These are phyloP conservation scores for Cephalopachus bancanus DNA, from an alignment of 2,797 vertebrate species.

Conservation along the genomic window DNA sequence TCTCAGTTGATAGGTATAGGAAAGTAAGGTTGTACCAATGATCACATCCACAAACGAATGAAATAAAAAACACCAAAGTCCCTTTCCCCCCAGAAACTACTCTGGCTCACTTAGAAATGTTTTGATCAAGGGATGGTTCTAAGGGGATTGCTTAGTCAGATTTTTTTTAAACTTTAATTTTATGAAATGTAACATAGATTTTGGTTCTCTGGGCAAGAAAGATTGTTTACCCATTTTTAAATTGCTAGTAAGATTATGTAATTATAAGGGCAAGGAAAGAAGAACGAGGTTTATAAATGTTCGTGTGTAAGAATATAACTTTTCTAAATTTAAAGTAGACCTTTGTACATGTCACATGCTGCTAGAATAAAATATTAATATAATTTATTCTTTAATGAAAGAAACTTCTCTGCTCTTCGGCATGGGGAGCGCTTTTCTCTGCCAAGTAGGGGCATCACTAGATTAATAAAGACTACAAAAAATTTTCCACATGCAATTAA, in stretches of 20 bases:
- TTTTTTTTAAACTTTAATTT: neutral
- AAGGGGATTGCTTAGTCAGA: neutral
- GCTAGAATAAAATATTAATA: neutral
- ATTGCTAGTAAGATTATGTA: neutral
- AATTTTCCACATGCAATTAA: neutral
- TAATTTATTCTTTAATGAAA: neutral
- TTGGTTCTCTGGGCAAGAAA: neutral
- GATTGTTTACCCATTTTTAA: slow-evolving; percentile 11
- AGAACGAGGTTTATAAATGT: neutral
- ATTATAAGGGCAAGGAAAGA: slow-evolving; percentile 1
- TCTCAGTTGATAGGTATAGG: slow-evolving; percentile 10
- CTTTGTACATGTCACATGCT: neutral
- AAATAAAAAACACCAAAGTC: neutral
- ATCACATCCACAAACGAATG: slow-evolving; percentile 17
- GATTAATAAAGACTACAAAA: neutral
- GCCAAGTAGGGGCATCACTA: neutral
- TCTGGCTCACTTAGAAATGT: slow-evolving; percentile 1
- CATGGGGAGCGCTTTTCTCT: neutral
- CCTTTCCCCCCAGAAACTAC: neutral
- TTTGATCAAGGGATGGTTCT: neutral
- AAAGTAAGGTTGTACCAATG: neutral
- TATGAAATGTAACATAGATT: neutral
- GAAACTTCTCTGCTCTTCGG: neutral
- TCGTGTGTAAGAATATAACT: neutral
- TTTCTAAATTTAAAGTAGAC: neutral